A percentile compares a stretch with the other conserved stretches of the same genome.
These are phyloP conservation scores for Tylochromis polylepis DNA, from an alignment of 2,113 vertebrate species.

Conservation along the genomic window DNA sequence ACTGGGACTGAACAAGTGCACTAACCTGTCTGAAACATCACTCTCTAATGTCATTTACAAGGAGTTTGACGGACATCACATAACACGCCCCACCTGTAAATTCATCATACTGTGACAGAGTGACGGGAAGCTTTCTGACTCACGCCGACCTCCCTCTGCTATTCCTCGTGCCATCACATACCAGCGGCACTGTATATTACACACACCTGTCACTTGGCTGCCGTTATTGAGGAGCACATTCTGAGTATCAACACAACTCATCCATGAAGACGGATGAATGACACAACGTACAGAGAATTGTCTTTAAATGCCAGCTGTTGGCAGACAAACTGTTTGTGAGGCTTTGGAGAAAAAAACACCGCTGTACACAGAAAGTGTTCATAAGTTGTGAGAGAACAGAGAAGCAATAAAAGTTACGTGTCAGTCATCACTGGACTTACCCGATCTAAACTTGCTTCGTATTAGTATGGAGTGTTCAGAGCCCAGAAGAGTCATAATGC, in stretches of 20 bases:
- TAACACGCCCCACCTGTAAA: neutral
- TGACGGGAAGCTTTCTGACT: neutral
- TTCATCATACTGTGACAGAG: neutral
- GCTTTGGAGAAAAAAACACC: neutral
- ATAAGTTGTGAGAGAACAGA: neutral
- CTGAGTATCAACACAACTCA: neutral
- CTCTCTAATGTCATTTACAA: neutral
- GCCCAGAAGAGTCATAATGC: constrained; percentile 95
- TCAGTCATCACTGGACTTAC: constrained; percentile 71
- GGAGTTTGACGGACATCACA: neutral
- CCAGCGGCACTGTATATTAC: neutral
- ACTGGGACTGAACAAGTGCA: constrained; percentile 38
- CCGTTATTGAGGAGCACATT: neutral
- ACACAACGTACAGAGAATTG: neutral
- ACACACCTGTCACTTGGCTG: constrained; percentile 35
- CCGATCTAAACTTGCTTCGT: constrained; percentile 99
- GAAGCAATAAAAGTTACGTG: neutral
- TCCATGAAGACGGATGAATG: neutral
- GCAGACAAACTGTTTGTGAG: neutral
- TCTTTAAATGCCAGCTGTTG: neutral
- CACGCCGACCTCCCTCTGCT: neutral
- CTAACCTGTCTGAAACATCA: neutral
- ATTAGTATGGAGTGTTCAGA: constrained; percentile 97
- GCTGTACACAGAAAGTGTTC: neutral
- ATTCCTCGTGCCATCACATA: neutral